Conservation (phyloP, 1,140 invertebrate genomes). For the Lucilia sericata region DNA sequence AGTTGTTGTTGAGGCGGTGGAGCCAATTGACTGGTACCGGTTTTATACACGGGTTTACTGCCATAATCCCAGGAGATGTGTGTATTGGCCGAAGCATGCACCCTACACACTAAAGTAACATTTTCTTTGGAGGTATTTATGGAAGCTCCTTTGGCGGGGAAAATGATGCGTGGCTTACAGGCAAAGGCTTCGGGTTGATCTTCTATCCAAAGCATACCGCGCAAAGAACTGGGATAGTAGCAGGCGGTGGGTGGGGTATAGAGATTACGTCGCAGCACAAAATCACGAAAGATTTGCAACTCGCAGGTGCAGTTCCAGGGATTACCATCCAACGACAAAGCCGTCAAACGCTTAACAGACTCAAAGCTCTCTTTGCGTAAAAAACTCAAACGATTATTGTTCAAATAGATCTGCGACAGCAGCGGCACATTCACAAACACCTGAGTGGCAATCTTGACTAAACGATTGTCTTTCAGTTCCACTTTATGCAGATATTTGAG, state of each 20-base stretch:
- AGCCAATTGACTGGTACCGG: conserved; percentile 45
- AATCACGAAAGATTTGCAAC: conserved; percentile 81
- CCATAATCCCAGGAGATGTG: conserved; percentile 80
- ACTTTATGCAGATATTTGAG: conserved; percentile 80
- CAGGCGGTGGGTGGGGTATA: conserved; percentile 77
- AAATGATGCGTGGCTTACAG: conserved; percentile 81
- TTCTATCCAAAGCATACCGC: conserved; percentile 77
- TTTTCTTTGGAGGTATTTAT: conserved; percentile 74
- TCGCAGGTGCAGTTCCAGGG: conserved; percentile 90
- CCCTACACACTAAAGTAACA: conserved; percentile 81
- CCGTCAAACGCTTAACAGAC: conserved; percentile 74
- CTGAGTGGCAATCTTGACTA: conserved; percentile 76
- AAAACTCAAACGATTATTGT: conserved; percentile 78
- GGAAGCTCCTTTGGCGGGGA: conserved; percentile 70
- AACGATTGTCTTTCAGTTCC: conserved; percentile 78
- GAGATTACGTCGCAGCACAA: conserved; percentile 77
- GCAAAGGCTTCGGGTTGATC: conserved; percentile 80
- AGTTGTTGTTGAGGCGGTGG: conserved; percentile 50
- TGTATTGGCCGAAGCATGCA: conserved; percentile 80
- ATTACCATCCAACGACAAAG: conserved; percentile 82
- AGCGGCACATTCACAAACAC: conserved; percentile 78
- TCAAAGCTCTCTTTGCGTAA: conserved; percentile 73
- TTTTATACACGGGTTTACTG: conserved; percentile 60
- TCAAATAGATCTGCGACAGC: conserved; percentile 76
- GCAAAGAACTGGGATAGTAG: conserved; percentile 74